Evolutionary conservation across 2,888 invertebrate species (phyloP).

Genomic region (Standfussiana lucernea): DNA sequence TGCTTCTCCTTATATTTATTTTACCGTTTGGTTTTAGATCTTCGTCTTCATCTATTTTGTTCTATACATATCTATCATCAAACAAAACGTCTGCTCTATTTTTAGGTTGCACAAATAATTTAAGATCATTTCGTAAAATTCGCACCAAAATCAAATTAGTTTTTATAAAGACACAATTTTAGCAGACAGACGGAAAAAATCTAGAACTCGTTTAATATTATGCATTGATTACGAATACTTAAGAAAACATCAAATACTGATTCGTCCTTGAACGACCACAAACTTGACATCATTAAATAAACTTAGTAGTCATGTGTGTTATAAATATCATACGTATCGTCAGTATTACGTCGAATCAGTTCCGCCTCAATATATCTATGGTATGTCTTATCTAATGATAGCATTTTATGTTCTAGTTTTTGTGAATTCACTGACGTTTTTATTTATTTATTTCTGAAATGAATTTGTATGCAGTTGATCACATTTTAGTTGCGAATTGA

Average conservation of each 20-base stretch:
- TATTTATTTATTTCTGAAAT: conserved; percentile 38
- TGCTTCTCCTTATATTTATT: conserved; percentile 16
- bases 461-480: conserved; percentile 24
- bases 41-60: conserved; percentile 8
- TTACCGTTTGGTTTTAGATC: conserved; percentile 6
- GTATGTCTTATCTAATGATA: conserved; percentile 56
- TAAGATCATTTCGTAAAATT: neutral
- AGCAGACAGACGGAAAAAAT: neutral
- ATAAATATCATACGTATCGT: conserved; percentile 41
- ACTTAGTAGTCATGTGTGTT: conserved; percentile 39
- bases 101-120: neutral
- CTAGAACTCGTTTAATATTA: conserved; percentile 31
- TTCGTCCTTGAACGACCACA: conserved; percentile 46
- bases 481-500: neutral
- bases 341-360: conserved; percentile 67
- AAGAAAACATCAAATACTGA: conserved; percentile 43
- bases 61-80: neutral
- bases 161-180: conserved; percentile 1
- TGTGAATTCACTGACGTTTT: conserved; percentile 28
- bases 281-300: conserved; percentile 63
- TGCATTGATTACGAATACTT: conserved; percentile 46
- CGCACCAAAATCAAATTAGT: neutral
- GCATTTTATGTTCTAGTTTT: conserved; percentile 34
- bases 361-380: conserved; percentile 51
- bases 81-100: neutral